Base-by-base conservation (phyloP, 2,797 vertebrate genomes). In the Sebastes melanostomus region DNA sequence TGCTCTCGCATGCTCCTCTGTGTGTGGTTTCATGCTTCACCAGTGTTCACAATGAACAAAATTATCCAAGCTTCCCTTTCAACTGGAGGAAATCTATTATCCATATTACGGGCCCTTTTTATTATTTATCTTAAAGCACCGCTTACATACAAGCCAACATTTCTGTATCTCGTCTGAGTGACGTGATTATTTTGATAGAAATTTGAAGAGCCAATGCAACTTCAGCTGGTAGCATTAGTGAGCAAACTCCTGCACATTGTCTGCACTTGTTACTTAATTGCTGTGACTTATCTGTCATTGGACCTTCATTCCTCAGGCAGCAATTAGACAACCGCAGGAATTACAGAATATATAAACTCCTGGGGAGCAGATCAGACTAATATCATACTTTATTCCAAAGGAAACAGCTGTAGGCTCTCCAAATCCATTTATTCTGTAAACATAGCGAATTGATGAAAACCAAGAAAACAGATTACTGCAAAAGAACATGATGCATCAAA, bases 1-100 rank as follows among this genome's bases (percentile, higher is more conserved):
- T 77, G 77, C 86, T 85, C 74, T 83, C 34, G 80, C 83, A 78
- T 83, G 85, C 85, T 91, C 72, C 87, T 90, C 80, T 75, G 78
- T 88, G 80, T 93, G 92, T 88, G 91, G 92, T 91, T 93, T 92
- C 76, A 92, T 83, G 88, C 86, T 89, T 91, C 71, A 56, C 74
- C 83, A 86, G 82, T 56, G 80, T 87, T 90, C 88, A 89, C 86
- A 87, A 89, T 80, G 83, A 91, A 83, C 86, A 83, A 80, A 88
- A 88, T 88, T 82, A 91, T 80, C 83, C 78, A 72, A 87, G 80
- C 82, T 67, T 89, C 81, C 75, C 72, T 81, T 83, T 91, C 80
- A 86, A 87, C 83, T 86, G 71, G 30, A 84, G 86, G 78, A 93
- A 91, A 92, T 91, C 74, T 91, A 88, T 93, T 86, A 86, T 74